Conservation (phyloP, 2,888 invertebrate genomes). For the Sarcophaga caerulescens region DNA sequence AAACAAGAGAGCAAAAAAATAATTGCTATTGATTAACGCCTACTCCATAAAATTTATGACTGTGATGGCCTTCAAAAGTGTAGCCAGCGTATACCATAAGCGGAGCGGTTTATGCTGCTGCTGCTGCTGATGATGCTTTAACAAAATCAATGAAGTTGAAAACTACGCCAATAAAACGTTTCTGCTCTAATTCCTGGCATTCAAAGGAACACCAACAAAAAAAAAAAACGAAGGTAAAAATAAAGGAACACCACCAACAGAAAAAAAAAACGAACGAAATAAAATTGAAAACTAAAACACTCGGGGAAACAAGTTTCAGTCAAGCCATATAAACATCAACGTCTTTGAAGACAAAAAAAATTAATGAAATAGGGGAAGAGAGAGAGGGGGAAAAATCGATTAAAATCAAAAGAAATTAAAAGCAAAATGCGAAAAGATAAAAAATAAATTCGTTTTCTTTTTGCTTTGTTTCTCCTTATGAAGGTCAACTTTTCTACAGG, state of each 20-base stretch:
- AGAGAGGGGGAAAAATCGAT: conserved; percentile 54
- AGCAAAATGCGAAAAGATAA: conserved; percentile 67
- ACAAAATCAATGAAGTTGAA: conserved; percentile 59
- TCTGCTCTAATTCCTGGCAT: conserved; percentile 62
- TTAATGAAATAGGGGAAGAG: no score
- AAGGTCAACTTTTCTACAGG: conserved; percentile 48
- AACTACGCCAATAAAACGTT: conserved; percentile 40
- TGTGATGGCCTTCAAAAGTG: conserved; percentile 59
- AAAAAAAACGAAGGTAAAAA: conserved; percentile 30
- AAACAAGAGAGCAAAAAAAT: conserved; percentile 10
- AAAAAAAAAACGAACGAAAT: conserved; percentile 24
- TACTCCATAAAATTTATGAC: conserved; percentile 61
- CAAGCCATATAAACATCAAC: conserved; percentile 61
- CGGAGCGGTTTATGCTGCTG: not conserved
- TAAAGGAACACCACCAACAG: conserved; percentile 5
- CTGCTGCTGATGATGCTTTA: no score
- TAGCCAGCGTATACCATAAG: not conserved
- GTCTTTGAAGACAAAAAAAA: conserved; percentile 2
- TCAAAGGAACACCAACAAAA: conserved; percentile 30
- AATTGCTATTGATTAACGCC: conserved; percentile 61
- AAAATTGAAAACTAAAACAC: conserved; percentile 16
- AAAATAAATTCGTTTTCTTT: conserved; percentile 31
- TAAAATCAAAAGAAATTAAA: conserved; percentile 67
- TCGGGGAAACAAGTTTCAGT: conserved; percentile 54
- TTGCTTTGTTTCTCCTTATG: conserved; percentile 27